phyloP scores from a whole-genome alignment of 2,888 invertebrate genomes.

The Meteorus cinctellus region DNA sequence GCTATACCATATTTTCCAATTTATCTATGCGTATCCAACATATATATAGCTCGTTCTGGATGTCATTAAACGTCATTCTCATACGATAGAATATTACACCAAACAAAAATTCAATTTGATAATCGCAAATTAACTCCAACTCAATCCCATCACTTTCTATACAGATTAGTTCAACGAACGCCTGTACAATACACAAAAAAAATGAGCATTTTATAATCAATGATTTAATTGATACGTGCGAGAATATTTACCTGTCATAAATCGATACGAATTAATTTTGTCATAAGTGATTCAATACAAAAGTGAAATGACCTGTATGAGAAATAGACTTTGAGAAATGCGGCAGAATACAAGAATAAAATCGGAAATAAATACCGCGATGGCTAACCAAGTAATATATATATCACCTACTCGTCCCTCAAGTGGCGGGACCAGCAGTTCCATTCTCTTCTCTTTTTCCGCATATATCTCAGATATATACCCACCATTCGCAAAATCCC shows the following conservation, averaged over 20 bases:
- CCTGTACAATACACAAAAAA: too few species aligned
- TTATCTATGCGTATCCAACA: background rate
- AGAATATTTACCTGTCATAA: too few species aligned
- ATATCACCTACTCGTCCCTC: conserved; percentile 54
- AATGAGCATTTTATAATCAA: too few species aligned
- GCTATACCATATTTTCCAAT: background rate
- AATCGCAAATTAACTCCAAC: too few species aligned
- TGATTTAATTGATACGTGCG: too few species aligned
- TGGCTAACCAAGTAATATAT: conserved; percentile 67
- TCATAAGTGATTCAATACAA: conserved; percentile 25
- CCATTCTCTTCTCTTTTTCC: conserved; percentile 30
- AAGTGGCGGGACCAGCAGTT: conserved; percentile 54
- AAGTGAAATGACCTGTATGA: conserved; percentile 47
- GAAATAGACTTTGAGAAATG: conserved; percentile 69
- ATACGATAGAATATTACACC: too few species aligned
- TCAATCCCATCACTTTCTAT: too few species aligned
- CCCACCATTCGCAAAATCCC: conserved; percentile 67
- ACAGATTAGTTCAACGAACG: too few species aligned
- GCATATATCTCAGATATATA: conserved; percentile 40
- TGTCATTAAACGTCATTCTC: too few species aligned
- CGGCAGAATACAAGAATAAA: conserved; percentile 60
- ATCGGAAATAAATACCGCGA: conserved; percentile 64
- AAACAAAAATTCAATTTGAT: too few species aligned
- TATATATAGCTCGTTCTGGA: background rate
- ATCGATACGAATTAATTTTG: conserved; percentile 21